Evolutionary conservation across 2,888 invertebrate species (phyloP).

Genomic region (Netelia fuscicornis): DNA sequence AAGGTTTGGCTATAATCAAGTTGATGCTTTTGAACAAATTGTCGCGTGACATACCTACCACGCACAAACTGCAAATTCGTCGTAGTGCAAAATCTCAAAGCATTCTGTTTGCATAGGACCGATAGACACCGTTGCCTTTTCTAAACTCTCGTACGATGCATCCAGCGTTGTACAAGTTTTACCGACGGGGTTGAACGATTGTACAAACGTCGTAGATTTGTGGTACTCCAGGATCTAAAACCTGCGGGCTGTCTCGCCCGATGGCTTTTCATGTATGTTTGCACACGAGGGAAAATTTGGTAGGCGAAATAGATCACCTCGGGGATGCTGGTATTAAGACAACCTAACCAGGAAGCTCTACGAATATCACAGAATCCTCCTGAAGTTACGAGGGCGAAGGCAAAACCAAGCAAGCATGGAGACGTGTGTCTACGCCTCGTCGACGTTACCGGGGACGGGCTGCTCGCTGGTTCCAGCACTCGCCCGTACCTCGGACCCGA

Average conservation of each 20-base stretch:
- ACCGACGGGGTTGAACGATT: slow-evolving; percentile 12
- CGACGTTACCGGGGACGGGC: slow-evolving; percentile 34
- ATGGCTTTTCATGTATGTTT: slow-evolving; percentile 12
- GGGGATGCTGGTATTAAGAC: slow-evolving; percentile 53
- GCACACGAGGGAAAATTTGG: slow-evolving; percentile 7
- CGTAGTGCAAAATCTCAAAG: no score
- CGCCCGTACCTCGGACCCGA: slow-evolving; percentile 56
- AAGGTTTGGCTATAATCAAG: no score
- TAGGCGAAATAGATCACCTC: slow-evolving; percentile 5
- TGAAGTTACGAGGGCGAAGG: slow-evolving; percentile 7
- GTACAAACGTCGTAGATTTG: background rate
- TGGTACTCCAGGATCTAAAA: background rate
- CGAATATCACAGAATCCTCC: background rate
- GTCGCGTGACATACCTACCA: no score
- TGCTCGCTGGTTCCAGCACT: background rate
- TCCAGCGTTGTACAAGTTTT: background rate
- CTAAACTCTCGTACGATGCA: background rate
- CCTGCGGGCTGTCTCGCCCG: slow-evolving; percentile 19
- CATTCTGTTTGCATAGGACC: no score
- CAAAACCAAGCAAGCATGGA: slow-evolving; percentile 45
- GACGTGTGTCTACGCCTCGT: slow-evolving; percentile 23
- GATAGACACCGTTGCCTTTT: background rate
- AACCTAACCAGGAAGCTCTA: slow-evolving; percentile 2
- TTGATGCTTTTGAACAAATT: no score
- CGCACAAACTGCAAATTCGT: background rate